A percentile compares a stretch with the other conserved stretches of the same genome.
Conservation (phyloP, 2,797 vertebrate species). For the Molossus alvarezi region DNA sequence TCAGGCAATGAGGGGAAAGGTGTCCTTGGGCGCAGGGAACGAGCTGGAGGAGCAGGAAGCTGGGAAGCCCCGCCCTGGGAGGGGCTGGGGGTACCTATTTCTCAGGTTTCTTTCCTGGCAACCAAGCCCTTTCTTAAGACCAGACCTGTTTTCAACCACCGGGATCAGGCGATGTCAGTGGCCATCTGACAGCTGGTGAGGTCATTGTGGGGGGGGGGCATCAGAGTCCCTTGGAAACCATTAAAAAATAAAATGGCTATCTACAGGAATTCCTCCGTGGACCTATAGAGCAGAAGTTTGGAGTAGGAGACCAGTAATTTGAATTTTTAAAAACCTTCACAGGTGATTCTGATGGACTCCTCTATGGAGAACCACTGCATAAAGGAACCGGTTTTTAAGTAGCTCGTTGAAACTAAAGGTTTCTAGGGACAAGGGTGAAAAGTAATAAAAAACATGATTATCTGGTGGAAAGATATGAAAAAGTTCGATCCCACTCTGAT, state of each 20-base stretch:
- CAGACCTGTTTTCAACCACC: neutral
- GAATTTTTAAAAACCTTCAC: neutral
- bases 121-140: neutral
- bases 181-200: neutral
- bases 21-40: constrained; percentile 37
- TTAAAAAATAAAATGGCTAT: neutral
- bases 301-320: neutral
- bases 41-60: neutral
- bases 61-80: constrained; percentile 72
- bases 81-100: neutral
- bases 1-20: constrained; percentile 71
- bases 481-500: neutral
- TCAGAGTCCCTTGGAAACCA: neutral
- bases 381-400: constrained; percentile 19
- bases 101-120: constrained; percentile 69
- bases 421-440: constrained; percentile 77
- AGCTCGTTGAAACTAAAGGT: constrained; percentile 21
- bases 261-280: neutral
- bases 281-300: neutral
- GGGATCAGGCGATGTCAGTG: neutral
- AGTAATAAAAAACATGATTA: constrained; percentile 69
- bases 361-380: neutral
- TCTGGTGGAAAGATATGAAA: constrained; percentile 62
- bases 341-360: neutral
- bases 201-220: neutral